Percentiles rank a stretch among this genome's conserved stretches.
These are phyloP conservation scores for Orestias chungarensis DNA, from an alignment of 2,797 vertebrate species.

Conservation along the genomic window DNA sequence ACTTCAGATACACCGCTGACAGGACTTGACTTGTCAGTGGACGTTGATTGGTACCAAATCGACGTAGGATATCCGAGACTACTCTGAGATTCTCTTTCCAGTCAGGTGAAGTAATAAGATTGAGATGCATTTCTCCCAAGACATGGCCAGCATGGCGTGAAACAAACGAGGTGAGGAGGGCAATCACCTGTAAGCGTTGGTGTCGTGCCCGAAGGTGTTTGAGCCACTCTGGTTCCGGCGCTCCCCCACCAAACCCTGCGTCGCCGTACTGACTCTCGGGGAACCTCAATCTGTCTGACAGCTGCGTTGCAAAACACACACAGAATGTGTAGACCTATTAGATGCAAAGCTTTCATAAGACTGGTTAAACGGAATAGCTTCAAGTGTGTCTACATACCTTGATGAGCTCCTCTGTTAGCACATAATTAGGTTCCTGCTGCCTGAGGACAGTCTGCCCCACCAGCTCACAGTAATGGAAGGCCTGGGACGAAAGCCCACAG, in stretches of 20 bases:
- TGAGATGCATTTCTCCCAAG: background rate
- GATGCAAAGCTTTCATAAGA: background rate
- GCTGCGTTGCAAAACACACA: conserved; percentile 64
- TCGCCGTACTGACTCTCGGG: conserved; percentile 81
- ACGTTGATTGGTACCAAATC: background rate
- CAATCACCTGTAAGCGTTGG: conserved; percentile 73
- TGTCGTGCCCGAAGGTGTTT: conserved; percentile 70
- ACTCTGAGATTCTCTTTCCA: too few relatives aligned
- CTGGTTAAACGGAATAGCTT: background rate
- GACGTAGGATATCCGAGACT: too few relatives aligned
- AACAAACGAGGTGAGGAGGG: background rate
- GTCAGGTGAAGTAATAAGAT: too few relatives aligned
- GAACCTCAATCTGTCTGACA: conserved; percentile 86
- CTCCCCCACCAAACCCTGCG: conserved; percentile 43
- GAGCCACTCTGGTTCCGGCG: conserved; percentile 85
- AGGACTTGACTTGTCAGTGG: background rate
- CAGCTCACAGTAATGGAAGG: conserved; percentile 91
- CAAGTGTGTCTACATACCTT: conserved; percentile 69
- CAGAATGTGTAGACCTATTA: background rate
- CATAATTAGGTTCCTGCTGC: conserved; percentile 54
- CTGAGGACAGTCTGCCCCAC: conserved; percentile 76
- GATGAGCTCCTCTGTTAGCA: conserved; percentile 82
- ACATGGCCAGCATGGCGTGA: background rate
- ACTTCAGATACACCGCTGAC: too few relatives aligned
- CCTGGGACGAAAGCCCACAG: conserved; percentile 85